Percentiles rank a stretch among this genome's conserved stretches.
These are phyloP conservation scores for Pedetes capensis DNA, from an alignment of 2,113 vertebrate genomes.

Conservation along the genomic window DNA sequence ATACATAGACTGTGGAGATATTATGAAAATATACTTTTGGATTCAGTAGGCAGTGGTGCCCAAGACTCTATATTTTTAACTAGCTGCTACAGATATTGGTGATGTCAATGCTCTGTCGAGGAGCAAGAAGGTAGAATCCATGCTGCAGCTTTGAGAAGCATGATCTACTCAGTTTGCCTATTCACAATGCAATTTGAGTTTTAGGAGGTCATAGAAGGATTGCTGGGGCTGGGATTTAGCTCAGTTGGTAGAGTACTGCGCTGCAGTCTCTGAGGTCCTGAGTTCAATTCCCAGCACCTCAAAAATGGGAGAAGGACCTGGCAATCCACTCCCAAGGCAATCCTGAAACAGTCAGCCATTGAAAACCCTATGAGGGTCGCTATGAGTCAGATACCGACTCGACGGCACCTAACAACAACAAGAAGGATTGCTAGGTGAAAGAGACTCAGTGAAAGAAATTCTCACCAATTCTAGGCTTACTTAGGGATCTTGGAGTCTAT, in stretches of 20 bases:
- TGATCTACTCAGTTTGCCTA: not conserved
- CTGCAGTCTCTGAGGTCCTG: too few relatives aligned
- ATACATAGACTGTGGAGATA: not conserved
- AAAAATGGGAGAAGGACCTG: too few relatives aligned
- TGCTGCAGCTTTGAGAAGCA: not conserved
- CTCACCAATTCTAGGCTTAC: not conserved
- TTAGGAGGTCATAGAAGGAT: not conserved
- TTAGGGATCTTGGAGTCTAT: not conserved
- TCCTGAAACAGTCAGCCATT: too few relatives aligned
- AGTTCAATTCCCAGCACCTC: too few relatives aligned
- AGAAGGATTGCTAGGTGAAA: not conserved
- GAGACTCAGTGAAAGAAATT: not conserved
- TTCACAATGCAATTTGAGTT: not conserved
- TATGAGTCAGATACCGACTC: too few relatives aligned
- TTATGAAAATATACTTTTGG: conserved; percentile 4
- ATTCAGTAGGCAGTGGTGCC: not conserved
- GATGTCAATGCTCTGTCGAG: not conserved
- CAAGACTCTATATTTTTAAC: not conserved
- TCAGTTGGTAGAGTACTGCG: too few relatives aligned
- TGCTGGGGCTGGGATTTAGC: too few relatives aligned
- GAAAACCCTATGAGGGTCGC: too few relatives aligned
- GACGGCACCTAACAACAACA: too few relatives aligned
- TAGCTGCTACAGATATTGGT: not conserved
- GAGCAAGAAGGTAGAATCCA: not conserved
- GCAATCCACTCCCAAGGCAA: too few relatives aligned